A percentile compares a stretch with the other conserved stretches of the same genome.
These are phyloP conservation scores for Ptychochromis oligacanthus DNA, from an alignment of 2,113 vertebrate genomes.

Conservation along the genomic window DNA sequence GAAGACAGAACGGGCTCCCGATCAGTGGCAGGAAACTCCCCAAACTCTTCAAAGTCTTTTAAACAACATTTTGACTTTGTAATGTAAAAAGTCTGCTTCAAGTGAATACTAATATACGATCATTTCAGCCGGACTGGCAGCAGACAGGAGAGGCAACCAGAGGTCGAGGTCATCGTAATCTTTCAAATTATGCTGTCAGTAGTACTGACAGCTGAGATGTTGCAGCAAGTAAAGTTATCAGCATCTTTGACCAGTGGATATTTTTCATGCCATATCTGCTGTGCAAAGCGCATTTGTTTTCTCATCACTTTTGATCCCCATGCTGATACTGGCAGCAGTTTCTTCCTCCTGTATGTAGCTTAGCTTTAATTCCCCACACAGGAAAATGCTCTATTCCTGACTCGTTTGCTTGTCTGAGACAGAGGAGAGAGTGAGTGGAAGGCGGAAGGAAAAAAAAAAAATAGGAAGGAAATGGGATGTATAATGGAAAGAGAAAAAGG, in stretches of 20 bases:
- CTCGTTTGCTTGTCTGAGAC: constrained; percentile 24
- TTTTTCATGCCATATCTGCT: constrained; percentile 25
- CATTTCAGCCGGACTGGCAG: background rate
- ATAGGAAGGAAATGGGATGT: background rate
- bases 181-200: constrained; percentile 22
- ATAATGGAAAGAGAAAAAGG: constrained; percentile 22
- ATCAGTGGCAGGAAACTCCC: constrained; percentile 26
- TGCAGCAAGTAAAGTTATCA: constrained; percentile 10
- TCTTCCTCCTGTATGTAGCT: constrained; percentile 26
- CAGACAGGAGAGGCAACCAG: background rate
- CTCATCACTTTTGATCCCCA: constrained; percentile 18
- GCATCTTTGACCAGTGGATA: constrained; percentile 4
- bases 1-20: constrained; percentile 29
- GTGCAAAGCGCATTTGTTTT: constrained; percentile 51
- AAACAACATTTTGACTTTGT: constrained; percentile 44
- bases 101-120: background rate
- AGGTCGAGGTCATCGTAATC: constrained; percentile 18
- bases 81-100: constrained; percentile 27
- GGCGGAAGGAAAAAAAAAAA: too few species aligned
- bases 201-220: background rate
- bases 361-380: constrained; percentile 4
- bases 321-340: constrained; percentile 10
- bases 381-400: constrained; percentile 35
- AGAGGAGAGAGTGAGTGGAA: background rate
- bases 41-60: constrained; percentile 35